phyloP scores from a whole-genome alignment of 2,888 invertebrate genomes.

The Gandaritis pyraliata region DNA sequence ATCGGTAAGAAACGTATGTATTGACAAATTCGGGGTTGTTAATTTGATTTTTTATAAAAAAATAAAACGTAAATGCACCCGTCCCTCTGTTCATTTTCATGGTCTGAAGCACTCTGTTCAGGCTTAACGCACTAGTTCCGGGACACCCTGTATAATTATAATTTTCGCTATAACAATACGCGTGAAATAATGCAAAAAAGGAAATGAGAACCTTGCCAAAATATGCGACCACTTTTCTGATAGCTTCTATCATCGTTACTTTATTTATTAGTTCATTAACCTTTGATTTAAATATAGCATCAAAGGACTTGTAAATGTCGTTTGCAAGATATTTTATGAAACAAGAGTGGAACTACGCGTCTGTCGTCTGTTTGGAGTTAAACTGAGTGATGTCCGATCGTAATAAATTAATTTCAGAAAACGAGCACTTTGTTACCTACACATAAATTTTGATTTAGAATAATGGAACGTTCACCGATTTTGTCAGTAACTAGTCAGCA shows the following conservation, averaged over 20 bases:
- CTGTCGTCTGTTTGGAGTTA: slow-evolving; percentile 54
- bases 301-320: slow-evolving; percentile 36
- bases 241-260: slow-evolving; percentile 54
- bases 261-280: slow-evolving; percentile 65
- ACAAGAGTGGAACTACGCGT: slow-evolving; percentile 28
- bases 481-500: too few species aligned
- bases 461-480: too few species aligned
- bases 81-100: too few species aligned
- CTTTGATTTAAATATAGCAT: slow-evolving; percentile 45
- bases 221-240: slow-evolving; percentile 54
- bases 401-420: slow-evolving; percentile 67
- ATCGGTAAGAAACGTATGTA: too few species aligned
- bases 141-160: background rate
- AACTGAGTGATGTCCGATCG: slow-evolving; percentile 68
- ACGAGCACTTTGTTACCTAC: slow-evolving; percentile 40
- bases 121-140: too few species aligned
- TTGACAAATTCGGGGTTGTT: too few species aligned
- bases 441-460: background rate
- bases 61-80: too few species aligned
- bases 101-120: too few species aligned
- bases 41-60: too few species aligned
- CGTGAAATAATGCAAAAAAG: slow-evolving; percentile 25
- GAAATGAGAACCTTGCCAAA: slow-evolving; percentile 53
- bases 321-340: slow-evolving; percentile 32
- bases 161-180: background rate